Evolutionary conservation across 37 sponge, comb jelly and placozoan genomes (phyloP).

Genomic region (Beroe forskalii): DNA sequence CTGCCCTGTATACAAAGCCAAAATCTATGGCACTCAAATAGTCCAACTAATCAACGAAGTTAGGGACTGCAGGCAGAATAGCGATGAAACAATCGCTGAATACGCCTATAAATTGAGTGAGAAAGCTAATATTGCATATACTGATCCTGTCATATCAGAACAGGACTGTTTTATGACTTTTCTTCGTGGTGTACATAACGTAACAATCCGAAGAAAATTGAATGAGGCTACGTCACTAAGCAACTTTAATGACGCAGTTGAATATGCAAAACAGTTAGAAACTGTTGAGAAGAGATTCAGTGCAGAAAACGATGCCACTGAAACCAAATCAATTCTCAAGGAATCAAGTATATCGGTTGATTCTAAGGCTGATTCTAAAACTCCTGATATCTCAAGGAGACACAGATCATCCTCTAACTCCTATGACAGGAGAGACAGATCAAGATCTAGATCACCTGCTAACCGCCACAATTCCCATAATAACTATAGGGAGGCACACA

Average conservation of each 20-base stretch:
- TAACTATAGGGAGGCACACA: background rate
- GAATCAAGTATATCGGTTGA: background rate
- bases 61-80: background rate
- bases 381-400: too few species aligned
- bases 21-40: background rate
- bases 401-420: background rate
- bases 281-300: background rate
- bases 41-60: background rate
- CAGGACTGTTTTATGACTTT: background rate
- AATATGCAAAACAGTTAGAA: background rate
- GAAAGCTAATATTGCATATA: constrained; percentile 21
- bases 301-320: background rate
- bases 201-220: background rate
- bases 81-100: background rate
- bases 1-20: background rate
- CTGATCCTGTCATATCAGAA: background rate
- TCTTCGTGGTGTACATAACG: background rate
- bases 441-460: background rate
- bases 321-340: constrained; percentile 6
- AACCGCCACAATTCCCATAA: background rate
- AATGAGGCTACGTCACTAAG: background rate
- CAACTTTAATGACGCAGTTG: background rate
- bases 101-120: background rate
- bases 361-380: too few species aligned
- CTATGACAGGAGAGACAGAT: background rate